phyloP scores from a whole-genome alignment of 1,140 invertebrate species.

The Glossosoma conforme region DNA sequence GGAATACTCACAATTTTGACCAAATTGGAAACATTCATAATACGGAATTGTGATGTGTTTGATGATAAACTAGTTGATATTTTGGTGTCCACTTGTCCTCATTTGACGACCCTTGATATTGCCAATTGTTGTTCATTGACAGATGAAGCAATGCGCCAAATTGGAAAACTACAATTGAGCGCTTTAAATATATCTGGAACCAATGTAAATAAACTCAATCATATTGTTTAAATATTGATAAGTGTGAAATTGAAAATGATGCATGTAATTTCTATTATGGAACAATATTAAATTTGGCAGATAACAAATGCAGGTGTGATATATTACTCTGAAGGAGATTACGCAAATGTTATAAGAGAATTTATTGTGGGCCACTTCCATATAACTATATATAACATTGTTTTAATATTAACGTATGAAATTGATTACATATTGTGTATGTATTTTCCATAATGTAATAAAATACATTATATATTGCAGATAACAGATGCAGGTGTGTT shows the following conservation, averaged over 20 bases:
- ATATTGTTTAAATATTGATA: no score
- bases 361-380: no score
- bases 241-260: no score
- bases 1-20: slow-evolving; percentile 12
- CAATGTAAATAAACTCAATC: slow-evolving; percentile 16
- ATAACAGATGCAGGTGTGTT: slow-evolving; percentile 17
- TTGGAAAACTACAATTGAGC: slow-evolving; percentile 8
- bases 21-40: slow-evolving; percentile 4
- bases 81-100: slow-evolving; percentile 9
- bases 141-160: slow-evolving; percentile 1
- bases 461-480: slow-evolving; percentile 12
- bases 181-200: slow-evolving; percentile 14
- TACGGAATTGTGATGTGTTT: slow-evolving; percentile 5
- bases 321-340: no score
- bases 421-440: no score
- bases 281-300: no score
- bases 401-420: no score
- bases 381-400: no score
- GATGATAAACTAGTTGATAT: slow-evolving; percentile 17
- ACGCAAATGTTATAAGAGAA: no score
- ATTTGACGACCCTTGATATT: slow-evolving; percentile 15
- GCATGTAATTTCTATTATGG: no score
- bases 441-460: no score
- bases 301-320: no score
- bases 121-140: slow-evolving; percentile 6